Evolutionary conservation across 2,797 vertebrate species (phyloP), one percentile per base, ranked within the genome.

Genomic region (Lithobates sylvaticus): DNA sequence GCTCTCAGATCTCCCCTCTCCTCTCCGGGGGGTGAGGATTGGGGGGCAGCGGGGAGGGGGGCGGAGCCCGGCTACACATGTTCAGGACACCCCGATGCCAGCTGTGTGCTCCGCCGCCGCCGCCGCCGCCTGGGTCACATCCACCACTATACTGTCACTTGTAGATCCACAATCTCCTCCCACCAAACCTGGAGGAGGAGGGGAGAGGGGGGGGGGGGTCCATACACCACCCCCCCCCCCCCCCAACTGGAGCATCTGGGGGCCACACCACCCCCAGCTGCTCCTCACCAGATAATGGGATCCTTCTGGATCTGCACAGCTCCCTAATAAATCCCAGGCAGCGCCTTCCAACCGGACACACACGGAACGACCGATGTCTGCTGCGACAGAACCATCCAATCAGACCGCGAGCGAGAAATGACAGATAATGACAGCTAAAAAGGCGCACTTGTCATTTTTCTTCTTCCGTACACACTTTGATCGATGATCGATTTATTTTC

Each of bases 1-100:
- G 50, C 15, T 5, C 3, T 54, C 42, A 16, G 58, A 61, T 26
- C 47, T 61, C 83, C 61, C 70, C 78, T 15, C 21, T 34, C n/a
- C 77, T 18, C 54, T 29, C 34, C 72, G 6, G 68, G 71, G 36
- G 69, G n/a, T 16, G 76, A 5, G 32, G 50, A 47, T 64, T 88
- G 88, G 89, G 89, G 89, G 88, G 23, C 88, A 88, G 85, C 80
- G 88, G 90, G 86, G n/a, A n/a, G 88, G 89, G 89, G 89, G 86
- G 88, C 29, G 88, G 88, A 18, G 50, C 83, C 72, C 78, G 50
- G 76, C 69, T 50, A 65, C 80, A 65, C 80, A 84, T 84, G 88
- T 75, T 29, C 39, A 42, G 85, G 50, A 42, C 74, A 77, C 70
- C 65, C 72, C 34, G 65, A 47, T 73, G 34, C 32, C 47, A 39